Evolutionary conservation across 2,797 vertebrate genomes (phyloP).

Genomic region (Adelosebastes latens): DNA sequence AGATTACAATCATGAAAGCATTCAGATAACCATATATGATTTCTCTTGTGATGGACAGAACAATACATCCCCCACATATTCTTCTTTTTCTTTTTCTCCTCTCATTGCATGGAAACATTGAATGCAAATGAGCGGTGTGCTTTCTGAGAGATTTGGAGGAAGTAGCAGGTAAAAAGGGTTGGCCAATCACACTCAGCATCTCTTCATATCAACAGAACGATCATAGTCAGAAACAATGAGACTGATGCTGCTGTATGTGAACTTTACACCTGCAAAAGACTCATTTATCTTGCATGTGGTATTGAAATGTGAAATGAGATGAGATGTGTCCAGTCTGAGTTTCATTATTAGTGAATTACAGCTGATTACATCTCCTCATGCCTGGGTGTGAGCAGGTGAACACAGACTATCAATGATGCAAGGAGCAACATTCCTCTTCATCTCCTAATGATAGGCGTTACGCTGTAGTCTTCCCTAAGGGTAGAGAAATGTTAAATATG

Average conservation of each 20-base stretch:
- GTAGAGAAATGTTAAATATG: not conserved
- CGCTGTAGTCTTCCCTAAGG: not conserved
- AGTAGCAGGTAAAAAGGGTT: not conserved
- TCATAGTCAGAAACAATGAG: not conserved
- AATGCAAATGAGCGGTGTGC: not conserved
- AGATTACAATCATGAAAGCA: not conserved
- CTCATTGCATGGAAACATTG: not conserved
- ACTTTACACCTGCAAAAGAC: not conserved
- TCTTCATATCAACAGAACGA: slow-evolving; percentile 12
- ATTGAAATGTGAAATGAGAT: not conserved
- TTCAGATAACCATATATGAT: not conserved
- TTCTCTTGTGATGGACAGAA: not conserved
- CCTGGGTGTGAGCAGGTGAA: not conserved
- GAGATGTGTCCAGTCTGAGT: not conserved
- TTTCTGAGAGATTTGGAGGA: not conserved
- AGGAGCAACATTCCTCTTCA: slow-evolving; percentile 25
- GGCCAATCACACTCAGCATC: not conserved
- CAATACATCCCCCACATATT: not conserved
- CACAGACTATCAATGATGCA: not conserved
- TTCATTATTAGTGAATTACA: not conserved
- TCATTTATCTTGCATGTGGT: not conserved
- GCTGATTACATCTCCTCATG: not conserved
- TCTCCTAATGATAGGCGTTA: not conserved
- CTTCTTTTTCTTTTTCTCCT: not conserved
- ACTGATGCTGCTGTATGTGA: not conserved